Percentiles rank a stretch among this genome's conserved stretches.
Conservation (phyloP, 2,797 vertebrate species). For the Myiothlypis chrysogaster region DNA sequence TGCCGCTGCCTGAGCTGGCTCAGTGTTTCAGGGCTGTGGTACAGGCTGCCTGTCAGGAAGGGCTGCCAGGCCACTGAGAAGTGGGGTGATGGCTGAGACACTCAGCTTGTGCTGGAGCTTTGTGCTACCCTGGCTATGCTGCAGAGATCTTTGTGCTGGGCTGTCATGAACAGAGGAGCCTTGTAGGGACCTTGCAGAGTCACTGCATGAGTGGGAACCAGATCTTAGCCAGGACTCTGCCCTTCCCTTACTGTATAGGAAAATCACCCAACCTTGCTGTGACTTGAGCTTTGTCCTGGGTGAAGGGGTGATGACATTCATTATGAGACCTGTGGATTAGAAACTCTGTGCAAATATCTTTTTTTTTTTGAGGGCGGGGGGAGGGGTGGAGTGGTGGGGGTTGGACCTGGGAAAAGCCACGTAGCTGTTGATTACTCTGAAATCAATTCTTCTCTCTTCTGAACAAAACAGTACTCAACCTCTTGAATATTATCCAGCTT, state of each 20-base stretch:
- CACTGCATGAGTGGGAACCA: neutral
- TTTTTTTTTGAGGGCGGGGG: neutral
- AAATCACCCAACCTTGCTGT: neutral
- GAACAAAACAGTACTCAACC: slow-evolving; percentile 24
- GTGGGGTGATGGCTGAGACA: neutral
- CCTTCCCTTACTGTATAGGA: neutral
- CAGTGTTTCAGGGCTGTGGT: rapidly evolving
- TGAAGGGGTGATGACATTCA: neutral
- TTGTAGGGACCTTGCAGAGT: neutral
- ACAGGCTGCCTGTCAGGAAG: neutral
- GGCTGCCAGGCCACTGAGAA: neutral
- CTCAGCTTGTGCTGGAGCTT: neutral
- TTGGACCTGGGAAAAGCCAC: neutral
- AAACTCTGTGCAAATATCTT: neutral
- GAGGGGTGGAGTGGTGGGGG: neutral
- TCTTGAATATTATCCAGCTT: slow-evolving; percentile 57
- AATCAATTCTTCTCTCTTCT: slow-evolving; percentile 16
- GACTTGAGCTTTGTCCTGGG: neutral
- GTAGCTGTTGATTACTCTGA: neutral
- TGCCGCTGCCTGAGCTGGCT: neutral
- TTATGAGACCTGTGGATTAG: neutral
- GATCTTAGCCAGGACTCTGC: neutral
- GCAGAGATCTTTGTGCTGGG: neutral
- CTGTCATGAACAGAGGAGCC: neutral
- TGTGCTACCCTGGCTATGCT: neutral